phyloP scores from a whole-genome alignment of 2,113 vertebrate genomes.

The Equus quagga region DNA sequence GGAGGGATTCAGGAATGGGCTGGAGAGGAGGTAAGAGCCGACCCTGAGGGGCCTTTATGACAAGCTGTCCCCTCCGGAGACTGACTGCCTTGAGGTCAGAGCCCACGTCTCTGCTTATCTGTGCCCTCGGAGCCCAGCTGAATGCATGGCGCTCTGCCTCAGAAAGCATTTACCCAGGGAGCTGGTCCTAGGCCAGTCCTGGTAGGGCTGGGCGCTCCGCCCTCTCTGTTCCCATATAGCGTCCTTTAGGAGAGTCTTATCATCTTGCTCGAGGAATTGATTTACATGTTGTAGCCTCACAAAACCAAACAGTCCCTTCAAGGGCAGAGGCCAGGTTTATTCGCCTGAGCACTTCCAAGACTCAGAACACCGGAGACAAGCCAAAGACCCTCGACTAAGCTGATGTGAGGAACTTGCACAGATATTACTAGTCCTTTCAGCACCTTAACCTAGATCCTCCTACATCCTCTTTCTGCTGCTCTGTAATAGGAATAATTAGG shows the following conservation, averaged over 20 bases:
- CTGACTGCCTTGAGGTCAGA: not conserved
- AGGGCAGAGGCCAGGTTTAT: not conserved
- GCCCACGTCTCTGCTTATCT: not conserved
- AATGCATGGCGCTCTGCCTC: not conserved
- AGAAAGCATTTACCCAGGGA: not conserved
- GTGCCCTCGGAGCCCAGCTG: not conserved
- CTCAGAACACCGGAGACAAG: not conserved
- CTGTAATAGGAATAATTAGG: not conserved
- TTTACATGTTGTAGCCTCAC: not conserved
- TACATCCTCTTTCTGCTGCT: not conserved
- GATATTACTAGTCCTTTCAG: not conserved
- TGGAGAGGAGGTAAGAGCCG: not conserved
- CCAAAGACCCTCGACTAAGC: not conserved
- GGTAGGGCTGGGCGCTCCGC: not conserved
- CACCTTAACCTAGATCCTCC: not conserved
- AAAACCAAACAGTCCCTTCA: not conserved
- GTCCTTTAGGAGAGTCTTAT: slow-evolving; percentile 2
- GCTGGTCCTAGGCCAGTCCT: not conserved
- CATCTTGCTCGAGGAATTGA: not conserved
- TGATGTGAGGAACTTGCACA: not conserved
- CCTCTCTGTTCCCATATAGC: not conserved
- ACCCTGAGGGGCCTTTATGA: not conserved
- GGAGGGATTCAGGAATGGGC: not conserved
- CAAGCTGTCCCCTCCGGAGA: not conserved
- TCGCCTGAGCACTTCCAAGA: not conserved